Evolutionary conservation across 2,797 vertebrate species (phyloP).

Genomic region (Syngnathus acus): DNA sequence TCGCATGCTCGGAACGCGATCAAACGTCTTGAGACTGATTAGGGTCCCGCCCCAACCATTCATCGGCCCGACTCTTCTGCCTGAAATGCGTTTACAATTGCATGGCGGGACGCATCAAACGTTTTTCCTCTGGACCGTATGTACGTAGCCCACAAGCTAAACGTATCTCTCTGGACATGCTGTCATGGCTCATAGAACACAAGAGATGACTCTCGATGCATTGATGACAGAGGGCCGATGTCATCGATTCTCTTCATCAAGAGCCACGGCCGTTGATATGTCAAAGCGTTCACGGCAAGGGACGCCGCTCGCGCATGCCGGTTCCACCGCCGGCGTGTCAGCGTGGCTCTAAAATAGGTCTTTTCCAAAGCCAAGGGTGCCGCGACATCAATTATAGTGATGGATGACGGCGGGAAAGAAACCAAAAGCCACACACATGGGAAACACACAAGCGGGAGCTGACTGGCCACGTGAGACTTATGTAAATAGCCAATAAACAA

Average conservation of each 20-base stretch:
- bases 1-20: not conserved
- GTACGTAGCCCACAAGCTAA: not conserved
- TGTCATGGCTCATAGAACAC: not conserved
- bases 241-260: slow-evolving; percentile 8
- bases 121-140: not conserved
- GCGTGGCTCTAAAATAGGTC: slow-evolving; percentile 27
- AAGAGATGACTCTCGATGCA: not conserved
- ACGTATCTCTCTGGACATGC: not conserved
- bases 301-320: not conserved
- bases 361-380: slow-evolving; percentile 24
- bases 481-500: slow-evolving; percentile 22
- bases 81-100: slow-evolving; percentile 1
- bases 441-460: not conserved
- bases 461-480: slow-evolving; percentile 14
- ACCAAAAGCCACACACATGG: slow-evolving; percentile 13
- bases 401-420: slow-evolving; percentile 32
- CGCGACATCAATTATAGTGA: slow-evolving; percentile 46
- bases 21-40: not conserved
- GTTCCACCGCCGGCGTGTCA: slow-evolving; percentile 14
- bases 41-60: not conserved
- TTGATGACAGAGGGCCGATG: slow-evolving; percentile 1
- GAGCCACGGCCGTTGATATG: slow-evolving; percentile 11
- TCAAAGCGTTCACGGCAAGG: not conserved
- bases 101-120: not conserved
- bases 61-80: not conserved